A percentile compares a stretch with the other conserved stretches of the same genome.
phyloP scores from a whole-genome alignment of 2,888 invertebrate genomes.

The Netelia fuscicornis region DNA sequence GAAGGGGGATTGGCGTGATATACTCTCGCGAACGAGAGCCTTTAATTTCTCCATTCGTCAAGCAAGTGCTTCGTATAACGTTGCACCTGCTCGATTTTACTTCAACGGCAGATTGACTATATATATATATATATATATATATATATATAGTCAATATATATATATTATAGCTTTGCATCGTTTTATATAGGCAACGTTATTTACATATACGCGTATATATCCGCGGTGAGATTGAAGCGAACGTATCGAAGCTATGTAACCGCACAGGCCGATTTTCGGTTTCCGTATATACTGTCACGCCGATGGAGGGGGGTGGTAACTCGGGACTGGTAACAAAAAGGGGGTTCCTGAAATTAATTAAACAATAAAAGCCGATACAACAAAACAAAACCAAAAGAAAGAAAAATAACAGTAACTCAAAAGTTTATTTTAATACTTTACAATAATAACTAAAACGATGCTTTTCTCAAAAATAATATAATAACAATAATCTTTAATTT shows the following conservation, averaged over 20 bases:
- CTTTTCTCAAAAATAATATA: no score
- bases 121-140: neutral
- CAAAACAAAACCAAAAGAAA: no score
- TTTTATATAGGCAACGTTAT: conserved; percentile 13
- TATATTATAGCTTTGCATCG: neutral
- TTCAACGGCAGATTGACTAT: conserved; percentile 41
- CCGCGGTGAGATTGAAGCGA: conserved; percentile 39
- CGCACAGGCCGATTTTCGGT: conserved; percentile 11
- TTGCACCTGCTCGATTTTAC: conserved; percentile 66
- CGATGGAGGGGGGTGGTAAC: no score
- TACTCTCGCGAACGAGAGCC: conserved; percentile 66
- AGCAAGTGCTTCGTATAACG: conserved; percentile 47
- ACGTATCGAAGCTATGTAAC: conserved; percentile 35
- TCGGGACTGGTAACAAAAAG: no score
- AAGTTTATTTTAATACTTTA: no score
- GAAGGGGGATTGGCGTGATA: conserved; percentile 56
- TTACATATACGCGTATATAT: conserved; percentile 1
- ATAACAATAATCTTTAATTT: no score
- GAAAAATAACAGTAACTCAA: no score
- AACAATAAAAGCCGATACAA: no score
- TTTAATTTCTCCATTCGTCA: conserved; percentile 68
- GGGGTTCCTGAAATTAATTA: no score
- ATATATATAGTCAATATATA: neutral
- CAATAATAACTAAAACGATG: no score
- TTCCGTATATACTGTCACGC: conserved; percentile 17